Percentiles rank a stretch among this genome's conserved stretches.
phyloP scores from a whole-genome alignment of 1,140 invertebrate genomes.

The Medauroidea extradentata region DNA sequence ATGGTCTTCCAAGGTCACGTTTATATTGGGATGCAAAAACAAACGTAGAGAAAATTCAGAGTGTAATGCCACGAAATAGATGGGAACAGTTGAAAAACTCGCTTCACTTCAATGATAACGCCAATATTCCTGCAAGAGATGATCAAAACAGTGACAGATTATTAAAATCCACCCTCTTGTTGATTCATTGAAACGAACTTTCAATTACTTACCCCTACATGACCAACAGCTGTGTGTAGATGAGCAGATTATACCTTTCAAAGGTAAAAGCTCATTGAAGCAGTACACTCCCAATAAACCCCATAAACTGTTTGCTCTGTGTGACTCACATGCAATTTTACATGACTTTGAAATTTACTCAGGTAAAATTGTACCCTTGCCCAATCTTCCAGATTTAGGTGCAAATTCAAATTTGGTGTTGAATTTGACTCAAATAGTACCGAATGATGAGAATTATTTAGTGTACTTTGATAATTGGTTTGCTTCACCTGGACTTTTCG shows the following conservation, averaged over 20 bases:
- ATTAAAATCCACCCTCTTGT: too few relatives aligned
- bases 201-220: too few relatives aligned
- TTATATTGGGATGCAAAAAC: too few relatives aligned
- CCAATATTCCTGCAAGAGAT: too few relatives aligned
- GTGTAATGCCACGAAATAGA: too few relatives aligned
- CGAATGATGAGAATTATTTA: slow-evolving; percentile 16
- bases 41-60: too few relatives aligned
- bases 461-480: slow-evolving; percentile 31
- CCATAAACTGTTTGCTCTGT: slow-evolving; percentile 41
- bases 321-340: slow-evolving; percentile 34
- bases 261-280: slow-evolving; percentile 39
- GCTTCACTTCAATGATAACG: too few relatives aligned
- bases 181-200: too few relatives aligned
- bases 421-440: slow-evolving; percentile 13
- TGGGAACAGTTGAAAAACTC: too few relatives aligned
- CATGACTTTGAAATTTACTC: slow-evolving; percentile 45
- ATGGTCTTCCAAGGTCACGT: too few relatives aligned
- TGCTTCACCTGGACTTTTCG: slow-evolving; percentile 16
- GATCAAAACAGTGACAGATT: too few relatives aligned
- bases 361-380: slow-evolving; percentile 22
- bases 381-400: slow-evolving; percentile 17
- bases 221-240: too few relatives aligned
- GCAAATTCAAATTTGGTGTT: slow-evolving; percentile 22
- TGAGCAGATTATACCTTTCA: slow-evolving; percentile 42
- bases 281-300: slow-evolving; percentile 43